Evolutionary conservation across 2,113 vertebrate genomes (phyloP), one percentile per base, ranked within the genome.

Genomic region (Oplegnathus fasciatus): DNA sequence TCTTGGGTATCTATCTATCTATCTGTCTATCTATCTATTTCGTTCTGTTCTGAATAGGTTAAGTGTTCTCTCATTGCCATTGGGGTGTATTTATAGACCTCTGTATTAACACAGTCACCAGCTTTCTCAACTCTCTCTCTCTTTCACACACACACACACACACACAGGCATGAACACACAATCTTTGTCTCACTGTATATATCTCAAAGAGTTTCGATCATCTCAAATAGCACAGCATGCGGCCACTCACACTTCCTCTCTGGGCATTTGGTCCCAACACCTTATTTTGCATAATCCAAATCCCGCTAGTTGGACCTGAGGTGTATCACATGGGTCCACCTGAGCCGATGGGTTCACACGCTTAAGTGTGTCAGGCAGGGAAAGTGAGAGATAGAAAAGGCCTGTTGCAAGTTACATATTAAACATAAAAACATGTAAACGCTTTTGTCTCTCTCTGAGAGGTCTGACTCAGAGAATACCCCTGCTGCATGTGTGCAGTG

Each of bases 241-340:
- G 76, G 64, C 78, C 78, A 92, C 78, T 80, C 84, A 81, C 73
- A 57, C 69, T 86, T 80, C 48, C 78, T 78, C 83, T 54, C 65
- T 37, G 11, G n/a, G 15, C 62, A 18, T 64, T 75, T 6, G 26
- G 15, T 73, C 71, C 71, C 44, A 57, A 86, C 75, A 80, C 61
- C 71, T 74, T 55, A 91, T 94, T 37, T 94, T 91, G 86, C 83
- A 92, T 91, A 94, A 94, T 92, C 90, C 86, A 91, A 87, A 91
- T 87, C 84, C 88, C 82, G 65, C 71, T 86, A 78, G 90, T 84
- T 87, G 83, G 86, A 84, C 83, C 80, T 80, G 46, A 76, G 75
- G 70, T 85, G 75, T 65, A 71, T 91, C 86, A 89, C 88, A 85
- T 81, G 86, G 54, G 48, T 82, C 77, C 52, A 78, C 64, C 82